phyloP scores from a whole-genome alignment of 2,797 vertebrate species.

The Microhierax caerulescens region DNA sequence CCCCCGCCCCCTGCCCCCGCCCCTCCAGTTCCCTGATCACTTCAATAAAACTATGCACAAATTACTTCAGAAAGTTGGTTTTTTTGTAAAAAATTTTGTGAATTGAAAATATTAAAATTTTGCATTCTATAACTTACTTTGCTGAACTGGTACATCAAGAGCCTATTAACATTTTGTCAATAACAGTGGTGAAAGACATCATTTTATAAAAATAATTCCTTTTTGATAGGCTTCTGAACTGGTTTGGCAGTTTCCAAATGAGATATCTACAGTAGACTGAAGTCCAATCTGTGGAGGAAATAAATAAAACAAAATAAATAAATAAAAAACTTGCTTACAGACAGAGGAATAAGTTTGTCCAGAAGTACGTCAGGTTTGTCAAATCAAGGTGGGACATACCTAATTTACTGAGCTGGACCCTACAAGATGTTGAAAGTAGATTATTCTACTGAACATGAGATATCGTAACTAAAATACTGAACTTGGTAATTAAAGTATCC shows the following conservation, averaged over 20 bases:
- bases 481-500: slow-evolving; percentile 50
- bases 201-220: not conserved
- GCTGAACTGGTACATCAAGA: not conserved
- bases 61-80: not conserved
- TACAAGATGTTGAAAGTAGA: slow-evolving; percentile 14
- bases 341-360: not conserved
- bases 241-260: not conserved
- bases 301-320: not conserved
- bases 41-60: not conserved
- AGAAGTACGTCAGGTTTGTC: not conserved
- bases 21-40: not conserved
- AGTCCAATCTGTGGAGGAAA: not conserved
- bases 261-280: not conserved
- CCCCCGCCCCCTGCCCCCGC: too few species aligned
- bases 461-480: slow-evolving; percentile 56
- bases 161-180: not conserved
- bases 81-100: too few species aligned
- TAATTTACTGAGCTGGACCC: slow-evolving; percentile 8
- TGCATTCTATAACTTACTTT: not conserved
- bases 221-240: not conserved
- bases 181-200: not conserved
- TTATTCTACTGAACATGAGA: slow-evolving; percentile 53
- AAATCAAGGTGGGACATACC: slow-evolving; percentile 1
- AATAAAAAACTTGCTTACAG: not conserved
- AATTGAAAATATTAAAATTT: not conserved